Evolutionary conservation across 2,797 vertebrate species (phyloP).

Genomic region (Clarias platycephalus): DNA sequence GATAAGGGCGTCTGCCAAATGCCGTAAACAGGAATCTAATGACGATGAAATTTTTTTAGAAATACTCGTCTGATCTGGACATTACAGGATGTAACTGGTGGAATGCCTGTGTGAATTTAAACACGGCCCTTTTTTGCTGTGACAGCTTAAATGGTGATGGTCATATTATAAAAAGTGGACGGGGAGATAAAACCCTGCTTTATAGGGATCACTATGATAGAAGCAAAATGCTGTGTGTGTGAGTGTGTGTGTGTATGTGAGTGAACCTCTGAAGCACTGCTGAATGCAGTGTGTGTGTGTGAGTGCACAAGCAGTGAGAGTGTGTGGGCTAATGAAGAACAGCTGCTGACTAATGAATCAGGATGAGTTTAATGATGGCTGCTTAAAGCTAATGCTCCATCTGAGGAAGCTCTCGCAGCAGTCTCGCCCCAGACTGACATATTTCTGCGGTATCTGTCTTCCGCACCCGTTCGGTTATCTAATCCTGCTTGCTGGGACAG

Average conservation of each 20-base stretch:
- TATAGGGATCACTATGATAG: conserved; percentile 54
- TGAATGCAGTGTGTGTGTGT: conserved; percentile 17
- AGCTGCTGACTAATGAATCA: conserved; percentile 66
- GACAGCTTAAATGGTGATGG: conserved; percentile 84
- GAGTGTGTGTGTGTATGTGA: conserved; percentile 19
- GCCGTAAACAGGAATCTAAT: neutral
- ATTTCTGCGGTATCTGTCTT: conserved; percentile 39
- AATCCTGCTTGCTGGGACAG: conserved; percentile 53
- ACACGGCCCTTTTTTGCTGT: conserved; percentile 61
- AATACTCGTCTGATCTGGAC: neutral
- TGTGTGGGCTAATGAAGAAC: conserved; percentile 61
- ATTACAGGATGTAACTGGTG: neutral
- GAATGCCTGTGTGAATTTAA: conserved; percentile 65
- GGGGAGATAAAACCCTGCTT: conserved; percentile 59
- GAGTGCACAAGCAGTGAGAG: conserved; percentile 15
- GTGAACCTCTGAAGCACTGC: conserved; percentile 14
- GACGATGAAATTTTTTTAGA: neutral
- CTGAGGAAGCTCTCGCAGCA: conserved; percentile 46
- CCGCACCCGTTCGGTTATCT: conserved; percentile 48
- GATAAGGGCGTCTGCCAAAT: no score
- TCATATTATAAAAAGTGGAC: conserved; percentile 80
- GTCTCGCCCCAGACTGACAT: conserved; percentile 50
- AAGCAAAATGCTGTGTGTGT: conserved; percentile 46
- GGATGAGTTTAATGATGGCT: conserved; percentile 64
- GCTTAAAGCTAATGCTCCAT: conserved; percentile 57